Conservation (phyloP, 1,140 invertebrate species). For the Neodiprion virginianus region DNA sequence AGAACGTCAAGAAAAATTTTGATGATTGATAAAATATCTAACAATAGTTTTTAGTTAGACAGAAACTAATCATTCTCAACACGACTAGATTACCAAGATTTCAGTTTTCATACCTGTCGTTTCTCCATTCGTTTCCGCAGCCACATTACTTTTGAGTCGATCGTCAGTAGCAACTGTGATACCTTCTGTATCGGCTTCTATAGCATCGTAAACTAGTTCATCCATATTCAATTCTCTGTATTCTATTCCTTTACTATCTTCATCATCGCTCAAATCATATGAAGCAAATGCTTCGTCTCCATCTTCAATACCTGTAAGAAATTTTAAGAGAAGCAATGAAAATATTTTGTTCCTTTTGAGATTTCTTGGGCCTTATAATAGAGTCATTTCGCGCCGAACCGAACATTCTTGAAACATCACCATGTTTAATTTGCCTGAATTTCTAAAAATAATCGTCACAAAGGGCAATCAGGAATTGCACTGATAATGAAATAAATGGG, state of each 20-base stretch:
- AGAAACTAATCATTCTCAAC: background rate
- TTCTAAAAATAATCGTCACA: too few relatives aligned
- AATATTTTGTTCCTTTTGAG: background rate
- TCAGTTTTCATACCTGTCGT: conserved; percentile 23
- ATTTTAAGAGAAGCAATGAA: background rate
- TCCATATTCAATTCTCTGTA: conserved; percentile 81
- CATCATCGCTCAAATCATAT: conserved; percentile 66
- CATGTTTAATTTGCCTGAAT: too few relatives aligned
- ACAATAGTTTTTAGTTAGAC: conserved; percentile 12
- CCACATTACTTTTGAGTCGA: conserved; percentile 45
- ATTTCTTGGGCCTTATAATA: background rate
- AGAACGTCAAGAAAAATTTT: too few relatives aligned
- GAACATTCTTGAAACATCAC: too few relatives aligned
- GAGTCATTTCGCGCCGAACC: too few relatives aligned
- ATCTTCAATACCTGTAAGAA: conserved; percentile 50
- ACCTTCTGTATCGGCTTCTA: conserved; percentile 69
- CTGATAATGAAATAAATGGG: too few relatives aligned
- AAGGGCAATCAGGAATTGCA: too few relatives aligned
- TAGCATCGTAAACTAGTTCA: conserved; percentile 72
- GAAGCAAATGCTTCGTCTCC: conserved; percentile 62
- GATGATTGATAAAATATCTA: too few relatives aligned
- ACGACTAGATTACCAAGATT: background rate
- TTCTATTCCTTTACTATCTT: conserved; percentile 66
- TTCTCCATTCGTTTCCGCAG: conserved; percentile 40
- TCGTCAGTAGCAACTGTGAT: conserved; percentile 58